Evolutionary conservation across 2,797 vertebrate species (phyloP), one percentile per base, ranked within the genome.

Genomic region (Pelobates cultripes): DNA sequence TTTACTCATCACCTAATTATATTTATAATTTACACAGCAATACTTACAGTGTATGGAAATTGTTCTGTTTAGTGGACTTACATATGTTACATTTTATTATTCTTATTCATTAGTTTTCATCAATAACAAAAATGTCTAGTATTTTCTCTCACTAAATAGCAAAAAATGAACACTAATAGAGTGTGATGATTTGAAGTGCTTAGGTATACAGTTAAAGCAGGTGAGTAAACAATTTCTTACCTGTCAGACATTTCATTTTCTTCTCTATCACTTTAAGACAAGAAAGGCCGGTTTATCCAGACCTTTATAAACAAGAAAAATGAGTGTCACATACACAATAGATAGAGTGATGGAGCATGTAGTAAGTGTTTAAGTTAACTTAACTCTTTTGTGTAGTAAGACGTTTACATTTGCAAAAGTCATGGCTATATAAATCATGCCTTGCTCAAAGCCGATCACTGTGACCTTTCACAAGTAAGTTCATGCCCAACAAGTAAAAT

Each of bases 401-500:
- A 15, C 42, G 28, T 40, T 44, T 70, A 60, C 15, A 17, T 53
- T 41, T 77, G 43, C 55, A 66, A 77, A 77, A 7, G 53, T n/a
- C 55, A 2, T 70, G 72, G 45, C 73, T 71, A 55, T 75, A 70
- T 57, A 55, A 55, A 61, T 42, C 55, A n/a, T 74, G 67, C 53
- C 51, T 51, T 1, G 60, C 12, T 60, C 53, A 28, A 43, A 74
- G 72, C 12, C n/a, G 7, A 1, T 64, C n/a, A 40, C 17, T 64
- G 3, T 83, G 76, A 83, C 76, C 71, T 70, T 83, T 74, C 17
- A 45, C 75, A 78, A 78, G 70, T 78, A 73, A 51, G 42, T 74
- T 74, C 76, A 75, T 61, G 66, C 63, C 66, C 60, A 45, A 74
- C 64, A 74, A 44, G 17, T 43, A 78, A 51, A 51, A 28, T 68